Percentiles rank a stretch among this genome's conserved stretches.
Conservation (phyloP, 2,113 vertebrate species). For the Rhodinocichla rosea region DNA sequence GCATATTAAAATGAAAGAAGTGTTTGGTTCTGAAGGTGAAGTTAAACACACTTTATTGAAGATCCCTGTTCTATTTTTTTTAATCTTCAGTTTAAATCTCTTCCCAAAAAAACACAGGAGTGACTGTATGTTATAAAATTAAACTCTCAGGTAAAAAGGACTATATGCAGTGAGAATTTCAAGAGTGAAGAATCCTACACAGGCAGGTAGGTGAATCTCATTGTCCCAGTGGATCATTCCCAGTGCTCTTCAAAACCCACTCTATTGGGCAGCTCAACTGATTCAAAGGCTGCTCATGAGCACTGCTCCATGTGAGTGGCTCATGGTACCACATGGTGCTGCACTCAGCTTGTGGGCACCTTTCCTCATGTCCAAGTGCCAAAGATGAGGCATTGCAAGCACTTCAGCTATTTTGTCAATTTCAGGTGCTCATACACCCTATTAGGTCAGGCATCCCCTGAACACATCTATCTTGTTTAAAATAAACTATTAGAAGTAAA, state of each 20-base stretch:
- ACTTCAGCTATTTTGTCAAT: background rate
- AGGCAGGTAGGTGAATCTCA: background rate
- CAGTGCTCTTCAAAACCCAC: fast-evolving
- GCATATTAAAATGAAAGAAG: background rate
- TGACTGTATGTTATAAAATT: background rate
- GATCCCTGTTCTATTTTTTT: background rate
- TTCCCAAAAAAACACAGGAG: background rate
- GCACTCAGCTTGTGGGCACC: background rate
- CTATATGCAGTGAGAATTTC: background rate
- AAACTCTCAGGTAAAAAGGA: background rate
- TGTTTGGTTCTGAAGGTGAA: background rate
- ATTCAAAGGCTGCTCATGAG: background rate
- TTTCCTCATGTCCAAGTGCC: background rate
- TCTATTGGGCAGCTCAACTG: fast-evolving
- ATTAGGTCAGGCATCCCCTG: background rate
- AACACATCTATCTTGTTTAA: background rate
- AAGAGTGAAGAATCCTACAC: background rate
- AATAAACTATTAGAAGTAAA: background rate
- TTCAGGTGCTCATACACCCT: background rate
- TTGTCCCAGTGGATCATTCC: background rate
- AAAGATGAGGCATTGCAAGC: background rate
- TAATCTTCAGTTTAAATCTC: background rate
- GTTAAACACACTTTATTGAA: background rate
- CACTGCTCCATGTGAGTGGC: background rate
- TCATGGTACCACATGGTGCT: background rate